phyloP scores from a whole-genome alignment of 2,888 invertebrate genomes.

The Lepidocyrtinus sp. region DNA sequence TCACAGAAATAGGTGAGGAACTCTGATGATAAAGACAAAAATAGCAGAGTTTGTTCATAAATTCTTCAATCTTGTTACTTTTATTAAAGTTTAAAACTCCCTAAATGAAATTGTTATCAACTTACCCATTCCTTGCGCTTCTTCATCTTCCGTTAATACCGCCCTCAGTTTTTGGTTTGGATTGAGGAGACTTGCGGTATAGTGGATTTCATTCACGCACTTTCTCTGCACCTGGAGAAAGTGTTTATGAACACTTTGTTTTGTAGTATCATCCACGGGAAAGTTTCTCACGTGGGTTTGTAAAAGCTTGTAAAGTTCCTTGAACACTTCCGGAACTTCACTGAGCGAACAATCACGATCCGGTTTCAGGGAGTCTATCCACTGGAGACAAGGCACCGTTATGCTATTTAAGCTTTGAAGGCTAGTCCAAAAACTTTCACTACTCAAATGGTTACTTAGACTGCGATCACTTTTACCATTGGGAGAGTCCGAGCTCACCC shows the following conservation, averaged over 20 bases:
- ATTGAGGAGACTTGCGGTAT: slow-evolving; percentile 54
- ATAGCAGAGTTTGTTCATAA: neutral
- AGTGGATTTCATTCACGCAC: slow-evolving; percentile 58
- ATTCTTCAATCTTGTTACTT: neutral
- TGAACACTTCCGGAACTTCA: slow-evolving; percentile 53
- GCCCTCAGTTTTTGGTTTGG: slow-evolving; percentile 41
- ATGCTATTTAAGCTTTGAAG: slow-evolving; percentile 51
- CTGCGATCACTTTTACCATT: slow-evolving; percentile 56
- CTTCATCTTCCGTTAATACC: slow-evolving; percentile 52
- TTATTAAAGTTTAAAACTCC: slow-evolving; percentile 1
- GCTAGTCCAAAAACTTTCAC: slow-evolving; percentile 58
- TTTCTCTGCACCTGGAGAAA: slow-evolving; percentile 45
- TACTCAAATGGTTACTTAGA: slow-evolving; percentile 58
- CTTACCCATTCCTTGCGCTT: slow-evolving; percentile 49
- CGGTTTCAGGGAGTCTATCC: slow-evolving; percentile 52
- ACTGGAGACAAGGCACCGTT: slow-evolving; percentile 58
- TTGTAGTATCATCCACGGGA: slow-evolving; percentile 37
- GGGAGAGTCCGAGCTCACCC: slow-evolving; percentile 45
- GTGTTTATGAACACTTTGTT: slow-evolving; percentile 51
- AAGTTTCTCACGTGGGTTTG: slow-evolving; percentile 50
- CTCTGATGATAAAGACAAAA: too few relatives aligned
- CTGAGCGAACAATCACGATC: slow-evolving; percentile 46
- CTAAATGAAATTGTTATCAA: too few relatives aligned
- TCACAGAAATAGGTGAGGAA: slow-evolving; percentile 52
- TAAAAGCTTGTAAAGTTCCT: slow-evolving; percentile 46